Base-by-base conservation (phyloP, 53 echinoderm and acorn worm genomes). In the Apostichopus leukothele region DNA sequence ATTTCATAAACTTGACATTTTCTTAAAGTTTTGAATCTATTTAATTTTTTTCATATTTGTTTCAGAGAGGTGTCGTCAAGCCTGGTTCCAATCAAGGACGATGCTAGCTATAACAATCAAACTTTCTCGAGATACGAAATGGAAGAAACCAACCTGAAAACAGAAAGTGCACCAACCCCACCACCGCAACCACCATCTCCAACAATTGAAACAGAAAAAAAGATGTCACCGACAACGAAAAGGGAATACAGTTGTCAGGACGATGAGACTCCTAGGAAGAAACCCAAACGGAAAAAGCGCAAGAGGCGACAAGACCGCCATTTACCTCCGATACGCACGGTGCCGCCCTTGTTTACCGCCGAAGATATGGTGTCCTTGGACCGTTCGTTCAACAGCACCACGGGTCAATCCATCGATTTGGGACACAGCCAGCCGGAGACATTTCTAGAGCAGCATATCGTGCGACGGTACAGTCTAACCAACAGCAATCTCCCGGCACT, bases 361-460 rank as follows among this genome's bases (percentile, higher is more conserved):
- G 92, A 92, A 86, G 92, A 92, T 71, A 92, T 87, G 75, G 88
- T 75, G 4, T 87, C 88, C 51, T 52, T 87, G 52, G 88, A 87
- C 39, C n/a, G 78, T 3, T 89, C 89, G 14, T 78, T 89, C 27
- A 89, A 77, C 26, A 66, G 53, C 50, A 76, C 75, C 16, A 50
- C 73, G 1, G 80, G 74, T 16, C 76, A 86, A 1, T 73, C 67
- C n/a, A 74, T 95, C 86, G 91, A 94, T 71, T 83, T 93, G 25
- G 88, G 89, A 7, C 90, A 92, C 39, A 90, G 93, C 50, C 92
- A 89, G 60, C 93, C 98, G 26, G 90, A 98, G 93, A 95, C 98
- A 7, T 94, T 92, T 88, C 86, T 98, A 19, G 98, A 98, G 86
- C 95, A 98, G 83, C 98, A 98, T 71, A 91, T 98, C 10, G 96